Evolutionary conservation across 2,888 invertebrate genomes (phyloP), one percentile per base, ranked within the genome.

Genomic region (Phania funesta): DNA sequence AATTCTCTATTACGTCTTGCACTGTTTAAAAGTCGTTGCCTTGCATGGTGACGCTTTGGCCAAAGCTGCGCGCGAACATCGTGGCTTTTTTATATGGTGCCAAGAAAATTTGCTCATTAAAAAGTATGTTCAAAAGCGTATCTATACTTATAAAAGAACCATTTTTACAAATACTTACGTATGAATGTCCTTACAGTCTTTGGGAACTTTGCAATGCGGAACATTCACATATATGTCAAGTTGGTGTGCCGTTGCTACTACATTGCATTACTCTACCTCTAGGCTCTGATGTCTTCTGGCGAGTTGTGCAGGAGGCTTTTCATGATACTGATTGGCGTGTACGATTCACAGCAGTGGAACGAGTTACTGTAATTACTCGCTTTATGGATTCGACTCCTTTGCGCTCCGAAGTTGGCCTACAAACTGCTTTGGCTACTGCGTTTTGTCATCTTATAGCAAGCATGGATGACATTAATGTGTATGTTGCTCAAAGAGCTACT

Each of bases 361-460:
- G 98, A 84, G 98, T 98, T 38, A 97, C 97, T 38, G 94, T 98
- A 73, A 94, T 99, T 83, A 97, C 98, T 29, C 93, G 96, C 87
- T 98, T 98, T 91, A 96, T 99, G 94, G 98, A 98, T 89, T 94
- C 96, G 0, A 96, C 96, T 0, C 96, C 97, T 0, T 92, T 98
- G 29, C 94, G 95, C 87, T 95, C 95, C 71, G 96, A 97, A 89
- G 93, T 94, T 73, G 94, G 95, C 0, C 92, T 99, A 60, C 98
- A 99, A 91, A 97, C 98, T 0, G 96, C 98, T 0, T 91, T 99
- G 86, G 97, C 99, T 6, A 98, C 98, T 85, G 97, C 98, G 1
- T 99, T 99, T 92, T 99, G 98, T 91, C 98, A 98, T 90, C 93
- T 99, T 74, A 96, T 99, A 85, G 97, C 97, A 70, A 96, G 98